These are phyloP conservation scores for Potorous gilbertii DNA, from an alignment of 2,797 vertebrate species.

Conservation along the genomic window DNA sequence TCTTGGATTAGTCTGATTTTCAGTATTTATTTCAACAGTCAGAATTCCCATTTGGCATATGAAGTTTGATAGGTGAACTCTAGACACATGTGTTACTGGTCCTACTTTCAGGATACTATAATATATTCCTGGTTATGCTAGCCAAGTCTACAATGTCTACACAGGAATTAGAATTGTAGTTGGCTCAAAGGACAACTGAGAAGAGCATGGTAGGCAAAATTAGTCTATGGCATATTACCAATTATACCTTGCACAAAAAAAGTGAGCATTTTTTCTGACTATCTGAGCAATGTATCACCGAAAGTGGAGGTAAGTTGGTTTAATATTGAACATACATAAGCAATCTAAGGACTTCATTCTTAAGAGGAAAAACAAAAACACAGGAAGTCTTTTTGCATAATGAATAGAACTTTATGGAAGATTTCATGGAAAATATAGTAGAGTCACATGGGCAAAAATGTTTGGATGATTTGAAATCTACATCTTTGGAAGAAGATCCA, in stretches of 20 bases:
- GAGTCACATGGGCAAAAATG: not conserved
- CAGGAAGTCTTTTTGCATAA: not conserved
- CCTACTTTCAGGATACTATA: not conserved
- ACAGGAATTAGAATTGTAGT: not conserved
- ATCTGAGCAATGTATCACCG: not conserved
- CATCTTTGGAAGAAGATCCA: not conserved
- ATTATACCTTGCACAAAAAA: not conserved
- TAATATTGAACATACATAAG: not conserved
- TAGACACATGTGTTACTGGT: not conserved
- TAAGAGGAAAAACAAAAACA: not conserved
- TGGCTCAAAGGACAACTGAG: not conserved
- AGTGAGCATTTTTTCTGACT: not conserved
- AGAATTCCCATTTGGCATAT: not conserved
- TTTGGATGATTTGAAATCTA: not conserved
- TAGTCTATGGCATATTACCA: not conserved
- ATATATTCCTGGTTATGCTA: not conserved
- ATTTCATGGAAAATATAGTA: not conserved
- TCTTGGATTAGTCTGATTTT: not conserved
- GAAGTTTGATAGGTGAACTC: not conserved
- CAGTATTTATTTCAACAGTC: not conserved
- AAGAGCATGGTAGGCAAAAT: not conserved
- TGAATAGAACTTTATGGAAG: not conserved
- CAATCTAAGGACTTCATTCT: not conserved
- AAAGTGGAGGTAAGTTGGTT: not conserved
- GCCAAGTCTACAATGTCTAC: not conserved